Evolutionary conservation across 2,888 invertebrate genomes (phyloP), one percentile per base, ranked within the genome.

Genomic region (Cyclophora punctaria): DNA sequence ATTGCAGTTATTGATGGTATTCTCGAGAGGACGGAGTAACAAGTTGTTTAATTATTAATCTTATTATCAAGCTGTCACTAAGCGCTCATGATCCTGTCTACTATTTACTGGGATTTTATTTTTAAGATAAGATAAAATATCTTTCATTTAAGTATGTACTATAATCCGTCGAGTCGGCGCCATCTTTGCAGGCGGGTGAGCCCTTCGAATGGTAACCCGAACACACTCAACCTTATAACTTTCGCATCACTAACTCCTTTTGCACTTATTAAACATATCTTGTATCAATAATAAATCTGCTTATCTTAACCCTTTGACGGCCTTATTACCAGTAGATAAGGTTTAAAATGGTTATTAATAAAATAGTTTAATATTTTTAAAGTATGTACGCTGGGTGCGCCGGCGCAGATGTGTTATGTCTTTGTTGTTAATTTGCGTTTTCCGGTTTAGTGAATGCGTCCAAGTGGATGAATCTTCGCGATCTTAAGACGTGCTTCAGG

Each of bases 341-440:
- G 55, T 50, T 52, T 45, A 44, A 34, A 44, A 34, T 44, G 33
- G 33, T 7, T 44, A 5, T 5, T 44, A 5, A 34, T 33, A 34
- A 34, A 33, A 37, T 37, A 37, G 37, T 37, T 37, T 37, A 37
- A 37, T 37, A 37, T 37, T 37, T 37, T 37, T 37, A 37, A 20
- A 20, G 4, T 37, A 37, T 37, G 37, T 4, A 37, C 5, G 37
- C 5, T 67, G 66, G 66, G 67, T 73, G 74, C 71, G 71, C 70
- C 53, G 56, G 71, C 75, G 84, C 87, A 87, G 87, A 86, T 87
- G 86, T 84, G 83, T 82, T 75, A 77, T 75, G 73, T 80, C 84
- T 87, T 87, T 87, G 87, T 87, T 87, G 86, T 81, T 79, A 84
- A 85, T 86, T 86, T 81, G 83, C 83, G 82, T 79, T 81, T 87